These are phyloP conservation scores for Parthenolecanium corni DNA, from an alignment of 2,888 invertebrate genomes.

Conservation along the genomic window DNA sequence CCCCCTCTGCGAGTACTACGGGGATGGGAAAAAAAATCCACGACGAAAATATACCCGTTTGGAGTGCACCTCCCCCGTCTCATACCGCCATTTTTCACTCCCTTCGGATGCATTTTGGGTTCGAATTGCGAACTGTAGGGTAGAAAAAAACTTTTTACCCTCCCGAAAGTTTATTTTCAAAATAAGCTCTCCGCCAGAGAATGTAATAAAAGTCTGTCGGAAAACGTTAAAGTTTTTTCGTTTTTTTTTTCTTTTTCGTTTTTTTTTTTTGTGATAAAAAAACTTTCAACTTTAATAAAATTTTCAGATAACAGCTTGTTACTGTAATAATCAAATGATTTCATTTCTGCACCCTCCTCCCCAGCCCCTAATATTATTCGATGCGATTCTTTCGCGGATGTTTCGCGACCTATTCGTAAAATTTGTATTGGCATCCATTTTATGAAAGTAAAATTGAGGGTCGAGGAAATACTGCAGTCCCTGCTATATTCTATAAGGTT, in stretches of 20 bases:
- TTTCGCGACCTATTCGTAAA: not conserved
- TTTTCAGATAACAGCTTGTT: constrained; percentile 28
- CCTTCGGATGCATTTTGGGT: not conserved
- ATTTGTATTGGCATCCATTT: not conserved
- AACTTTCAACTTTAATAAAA: constrained; percentile 29
- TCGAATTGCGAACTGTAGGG: not conserved
- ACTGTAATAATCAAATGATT: constrained; percentile 28
- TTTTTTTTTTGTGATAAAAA: constrained; percentile 28
- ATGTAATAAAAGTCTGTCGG: constrained; percentile 26
- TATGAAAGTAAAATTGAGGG: not conserved
- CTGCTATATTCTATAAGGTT: not conserved
- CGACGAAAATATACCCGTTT: not conserved
- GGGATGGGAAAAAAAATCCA: not conserved
- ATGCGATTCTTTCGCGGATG: too few relatives aligned
- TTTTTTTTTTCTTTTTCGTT: too few relatives aligned
- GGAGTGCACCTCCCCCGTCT: not conserved
- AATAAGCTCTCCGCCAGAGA: constrained; percentile 21
- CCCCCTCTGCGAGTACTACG: not conserved
- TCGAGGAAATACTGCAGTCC: not conserved
- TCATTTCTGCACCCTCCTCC: constrained; percentile 3
- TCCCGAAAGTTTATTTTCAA: constrained; percentile 16
- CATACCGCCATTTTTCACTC: not conserved
- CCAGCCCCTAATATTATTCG: not conserved
- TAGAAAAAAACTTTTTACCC: not conserved
- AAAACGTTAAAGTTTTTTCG: constrained; percentile 23